These are phyloP conservation scores for Polymixis flavicincta DNA, from an alignment of 2,888 invertebrate species.

Conservation along the genomic window DNA sequence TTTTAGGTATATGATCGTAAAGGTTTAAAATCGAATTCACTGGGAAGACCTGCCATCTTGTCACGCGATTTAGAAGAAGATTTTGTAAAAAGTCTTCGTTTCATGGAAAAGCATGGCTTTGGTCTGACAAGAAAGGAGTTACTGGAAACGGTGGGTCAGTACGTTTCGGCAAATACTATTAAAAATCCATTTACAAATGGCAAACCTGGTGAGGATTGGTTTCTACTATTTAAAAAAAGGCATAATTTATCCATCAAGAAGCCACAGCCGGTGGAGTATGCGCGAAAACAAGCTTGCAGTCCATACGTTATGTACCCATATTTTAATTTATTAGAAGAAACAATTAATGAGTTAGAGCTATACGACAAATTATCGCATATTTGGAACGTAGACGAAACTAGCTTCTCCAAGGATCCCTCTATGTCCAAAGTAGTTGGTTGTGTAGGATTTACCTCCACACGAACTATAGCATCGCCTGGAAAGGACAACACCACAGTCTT, in stretches of 20 bases:
- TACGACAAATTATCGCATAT: constrained; percentile 5
- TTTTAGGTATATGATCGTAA: constrained; percentile 10
- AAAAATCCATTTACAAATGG: constrained; percentile 8
- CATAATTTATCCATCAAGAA: constrained; percentile 4
- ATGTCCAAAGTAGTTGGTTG: constrained; percentile 1
- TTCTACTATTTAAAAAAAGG: neutral
- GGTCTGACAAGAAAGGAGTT: constrained; percentile 14
- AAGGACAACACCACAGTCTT: constrained; percentile 2
- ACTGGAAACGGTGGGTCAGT: neutral
- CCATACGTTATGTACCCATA: neutral
- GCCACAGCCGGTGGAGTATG: neutral
- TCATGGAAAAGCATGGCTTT: constrained; percentile 10
- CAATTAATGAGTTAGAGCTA: neutral
- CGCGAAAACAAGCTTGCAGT: no score
- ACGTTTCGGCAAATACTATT: neutral
- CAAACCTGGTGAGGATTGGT: constrained; percentile 3
- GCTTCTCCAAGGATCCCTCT: constrained; percentile 1
- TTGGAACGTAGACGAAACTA: constrained; percentile 12
- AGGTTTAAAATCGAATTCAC: constrained; percentile 1
- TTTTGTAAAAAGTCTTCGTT: constrained; percentile 1
- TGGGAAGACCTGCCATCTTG: no score
- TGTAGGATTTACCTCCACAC: constrained; percentile 4
- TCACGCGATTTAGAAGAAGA: neutral
- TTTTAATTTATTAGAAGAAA: neutral
- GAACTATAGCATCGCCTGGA: constrained; percentile 6